phyloP scores from a whole-genome alignment of 2,888 invertebrate species.

The Macrosiphum euphorbiae region DNA sequence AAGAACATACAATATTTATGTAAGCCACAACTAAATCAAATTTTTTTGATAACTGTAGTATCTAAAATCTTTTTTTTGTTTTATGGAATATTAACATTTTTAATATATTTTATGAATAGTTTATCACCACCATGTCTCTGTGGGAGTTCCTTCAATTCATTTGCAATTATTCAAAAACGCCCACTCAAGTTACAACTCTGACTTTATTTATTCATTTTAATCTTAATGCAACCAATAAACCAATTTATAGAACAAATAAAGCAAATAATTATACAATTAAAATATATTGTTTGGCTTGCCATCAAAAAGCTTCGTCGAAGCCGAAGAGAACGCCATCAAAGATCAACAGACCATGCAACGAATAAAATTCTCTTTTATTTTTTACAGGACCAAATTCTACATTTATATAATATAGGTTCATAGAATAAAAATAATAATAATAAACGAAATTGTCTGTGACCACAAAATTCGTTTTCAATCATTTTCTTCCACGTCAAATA shows the following conservation, averaged over 20 bases:
- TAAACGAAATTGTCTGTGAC: background rate
- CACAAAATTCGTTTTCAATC: background rate
- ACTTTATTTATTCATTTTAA: background rate
- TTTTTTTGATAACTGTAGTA: background rate
- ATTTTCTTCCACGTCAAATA: background rate
- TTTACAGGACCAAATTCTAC: background rate
- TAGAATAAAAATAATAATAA: background rate
- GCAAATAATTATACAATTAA: constrained; percentile 1
- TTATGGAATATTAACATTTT: background rate
- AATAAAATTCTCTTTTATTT: background rate
- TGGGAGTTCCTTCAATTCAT: background rate
- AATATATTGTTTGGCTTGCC: background rate
- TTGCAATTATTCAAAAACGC: background rate
- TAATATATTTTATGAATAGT: background rate
- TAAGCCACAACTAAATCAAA: background rate
- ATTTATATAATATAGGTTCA: background rate
- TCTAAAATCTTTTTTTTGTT: background rate
- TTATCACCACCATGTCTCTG: background rate
- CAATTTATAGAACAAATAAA: background rate
- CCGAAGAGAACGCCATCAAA: background rate
- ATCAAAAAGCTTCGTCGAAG: background rate
- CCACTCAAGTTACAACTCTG: background rate
- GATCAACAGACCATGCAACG: background rate
- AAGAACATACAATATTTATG: background rate
- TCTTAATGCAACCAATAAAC: background rate